These are phyloP conservation scores for Adelosebastes latens DNA, from an alignment of 2,797 vertebrate species.

Conservation along the genomic window DNA sequence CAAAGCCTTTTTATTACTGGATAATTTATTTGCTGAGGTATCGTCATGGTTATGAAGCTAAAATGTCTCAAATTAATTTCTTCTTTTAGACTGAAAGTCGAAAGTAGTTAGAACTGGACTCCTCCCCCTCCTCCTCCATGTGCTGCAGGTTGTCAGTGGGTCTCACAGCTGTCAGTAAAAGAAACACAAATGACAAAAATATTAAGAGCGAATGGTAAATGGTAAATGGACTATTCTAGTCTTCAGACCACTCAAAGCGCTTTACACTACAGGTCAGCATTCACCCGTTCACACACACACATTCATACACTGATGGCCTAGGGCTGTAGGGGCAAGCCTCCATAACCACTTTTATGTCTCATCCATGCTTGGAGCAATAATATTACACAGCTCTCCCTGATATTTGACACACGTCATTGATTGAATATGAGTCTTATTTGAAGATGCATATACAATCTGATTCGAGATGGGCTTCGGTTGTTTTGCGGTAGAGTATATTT, in stretches of 20 bases:
- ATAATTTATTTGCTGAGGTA: neutral
- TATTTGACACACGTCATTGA: neutral
- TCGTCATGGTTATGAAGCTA: neutral
- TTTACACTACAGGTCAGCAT: too few species aligned
- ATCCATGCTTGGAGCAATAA: neutral
- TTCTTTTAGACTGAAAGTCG: neutral
- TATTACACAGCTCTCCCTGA: neutral
- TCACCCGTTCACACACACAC: too few species aligned
- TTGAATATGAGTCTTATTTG: neutral
- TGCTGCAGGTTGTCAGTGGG: slow-evolving; percentile 64
- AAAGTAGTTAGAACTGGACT: neutral
- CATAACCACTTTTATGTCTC: neutral
- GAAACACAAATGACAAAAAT: neutral
- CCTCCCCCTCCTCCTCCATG: slow-evolving; percentile 36
- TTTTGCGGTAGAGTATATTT: too few species aligned
- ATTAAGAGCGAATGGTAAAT: neutral
- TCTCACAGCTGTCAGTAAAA: slow-evolving; percentile 29
- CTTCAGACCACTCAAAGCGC: too few species aligned
- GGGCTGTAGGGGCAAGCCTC: too few species aligned
- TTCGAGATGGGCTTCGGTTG: too few species aligned
- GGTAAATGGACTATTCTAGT: too few species aligned
- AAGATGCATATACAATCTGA: neutral
- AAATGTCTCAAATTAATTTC: neutral
- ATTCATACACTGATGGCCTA: too few species aligned
- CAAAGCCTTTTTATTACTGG: neutral